Conservation (phyloP, 35 echinoderm and acorn worm species). For the Lytechinus pictus region DNA sequence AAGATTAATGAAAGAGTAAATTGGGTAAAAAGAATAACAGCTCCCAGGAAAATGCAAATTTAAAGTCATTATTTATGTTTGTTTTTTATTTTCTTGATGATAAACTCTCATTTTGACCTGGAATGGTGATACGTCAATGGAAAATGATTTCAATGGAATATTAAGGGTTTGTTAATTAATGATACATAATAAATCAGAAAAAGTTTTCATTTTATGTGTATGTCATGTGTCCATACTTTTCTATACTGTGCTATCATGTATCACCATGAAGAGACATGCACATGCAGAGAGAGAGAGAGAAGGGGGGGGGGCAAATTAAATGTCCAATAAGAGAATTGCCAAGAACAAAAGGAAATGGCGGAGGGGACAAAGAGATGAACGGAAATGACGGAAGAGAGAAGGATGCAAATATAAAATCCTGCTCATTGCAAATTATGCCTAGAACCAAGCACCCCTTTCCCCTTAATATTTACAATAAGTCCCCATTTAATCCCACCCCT, state of each 20-base stretch:
- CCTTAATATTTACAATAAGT: too few species aligned
- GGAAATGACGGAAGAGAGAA: background rate
- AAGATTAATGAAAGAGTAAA: background rate
- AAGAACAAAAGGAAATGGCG: background rate
- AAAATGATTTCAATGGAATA: background rate
- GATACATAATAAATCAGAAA: slow-evolving; percentile 14
- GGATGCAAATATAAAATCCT: too few species aligned
- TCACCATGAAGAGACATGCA: too few species aligned
- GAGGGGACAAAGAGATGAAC: background rate
- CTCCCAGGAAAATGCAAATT: background rate
- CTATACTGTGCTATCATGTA: too few species aligned
- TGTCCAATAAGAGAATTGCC: background rate
- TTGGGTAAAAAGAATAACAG: background rate
- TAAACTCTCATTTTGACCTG: background rate
- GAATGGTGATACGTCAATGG: background rate
- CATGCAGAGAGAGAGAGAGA: too few species aligned
- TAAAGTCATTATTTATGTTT: background rate
- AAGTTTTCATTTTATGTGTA: background rate
- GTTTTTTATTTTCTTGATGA: background rate
- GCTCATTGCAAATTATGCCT: too few species aligned
- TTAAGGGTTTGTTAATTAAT: slow-evolving; percentile 13
- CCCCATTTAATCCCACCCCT: background rate
- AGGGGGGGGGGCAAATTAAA: background rate
- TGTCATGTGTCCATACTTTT: background rate
- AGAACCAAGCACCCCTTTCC: too few species aligned